These are phyloP conservation scores for Mesorhabditis spiculigera DNA, from an alignment of 2,888 invertebrate genomes.

Conservation along the genomic window DNA sequence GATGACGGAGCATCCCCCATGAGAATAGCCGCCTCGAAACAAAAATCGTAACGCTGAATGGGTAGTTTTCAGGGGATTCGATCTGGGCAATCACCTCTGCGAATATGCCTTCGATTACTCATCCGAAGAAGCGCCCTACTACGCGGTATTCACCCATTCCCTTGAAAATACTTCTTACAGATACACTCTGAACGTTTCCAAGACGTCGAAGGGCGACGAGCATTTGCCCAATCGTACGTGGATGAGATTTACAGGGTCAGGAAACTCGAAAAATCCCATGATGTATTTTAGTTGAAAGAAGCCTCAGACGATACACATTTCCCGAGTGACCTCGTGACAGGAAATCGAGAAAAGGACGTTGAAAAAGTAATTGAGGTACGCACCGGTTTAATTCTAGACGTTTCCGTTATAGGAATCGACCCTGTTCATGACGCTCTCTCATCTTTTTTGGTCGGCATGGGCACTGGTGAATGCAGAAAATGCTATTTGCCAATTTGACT, in stretches of 20 bases:
- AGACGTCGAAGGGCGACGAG: slow-evolving; percentile 25
- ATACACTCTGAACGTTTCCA: slow-evolving; percentile 34
- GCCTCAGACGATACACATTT: slow-evolving; percentile 30
- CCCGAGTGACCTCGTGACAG: slow-evolving; percentile 36
- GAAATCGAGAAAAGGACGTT: slow-evolving; percentile 29
- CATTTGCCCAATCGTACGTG: slow-evolving; percentile 33
- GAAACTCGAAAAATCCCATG: neutral
- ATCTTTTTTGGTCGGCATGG: slow-evolving; percentile 44
- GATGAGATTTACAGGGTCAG: slow-evolving; percentile 34
- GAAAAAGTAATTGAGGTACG: slow-evolving; percentile 17
- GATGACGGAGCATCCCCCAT: too few relatives aligned
- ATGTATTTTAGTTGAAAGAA: slow-evolving; percentile 24
- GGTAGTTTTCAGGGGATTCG: slow-evolving; percentile 33
- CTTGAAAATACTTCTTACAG: slow-evolving; percentile 7
- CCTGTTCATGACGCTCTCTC: slow-evolving; percentile 41
- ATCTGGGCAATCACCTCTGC: slow-evolving; percentile 41
- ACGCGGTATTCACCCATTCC: slow-evolving; percentile 11
- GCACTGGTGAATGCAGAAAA: slow-evolving; percentile 36
- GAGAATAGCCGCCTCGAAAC: too few relatives aligned
- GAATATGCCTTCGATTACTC: slow-evolving; percentile 40
- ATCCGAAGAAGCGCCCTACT: slow-evolving; percentile 27
- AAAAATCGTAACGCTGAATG: too few relatives aligned
- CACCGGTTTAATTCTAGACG: neutral
- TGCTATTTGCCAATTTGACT: neutral
- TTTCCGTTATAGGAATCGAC: slow-evolving; percentile 21